Base-by-base conservation (phyloP, 2,797 vertebrate species). In the Sternotherus odoratus region DNA sequence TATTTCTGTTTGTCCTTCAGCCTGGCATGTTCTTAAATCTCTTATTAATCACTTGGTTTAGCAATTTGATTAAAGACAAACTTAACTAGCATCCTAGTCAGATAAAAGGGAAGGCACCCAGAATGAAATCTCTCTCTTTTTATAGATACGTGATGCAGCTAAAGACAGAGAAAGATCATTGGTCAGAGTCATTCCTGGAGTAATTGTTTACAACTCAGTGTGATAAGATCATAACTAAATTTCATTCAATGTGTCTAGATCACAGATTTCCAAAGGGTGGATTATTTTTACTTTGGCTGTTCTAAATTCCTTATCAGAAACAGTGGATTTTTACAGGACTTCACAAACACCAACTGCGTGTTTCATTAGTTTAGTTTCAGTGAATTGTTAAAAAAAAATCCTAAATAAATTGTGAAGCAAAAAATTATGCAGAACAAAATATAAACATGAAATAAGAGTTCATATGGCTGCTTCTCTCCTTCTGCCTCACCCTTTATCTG, bases 41-140 rank as follows among this genome's bases (percentile, higher is more conserved):
- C 84, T 84, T 80, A 88, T 94, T 95, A 91, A 91, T 92, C 24
- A 36, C 79, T 88, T 93, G 63, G 4, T 79, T 94, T 85, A 86
- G 82, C 74, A 83, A 88, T 75, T 75, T 91, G 74, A 79, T 86
- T 88, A 79, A 93, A 87, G 60, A 60, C 91, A 92, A 91, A 90
- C 78, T 85, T 83, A 79, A 57, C 78, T 49, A 43, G n/a, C 75
- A 72, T 57, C 69, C 63, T 23, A 46, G 87, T 46, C 60, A 83
- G 87, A 84, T 49, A 23, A 90, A 84, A 91, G 53, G 15, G 85
- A 90, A 94, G 57, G 43, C 86, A 90, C 90, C 39, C 91, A 93
- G 89, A 82, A 77, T 83, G 87, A 85, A 26, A 90, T 89, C n/a
- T 3, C 46, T 28, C 66, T 16, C 48, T 77, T 60, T 57, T 43